These are phyloP conservation scores for Crotalus helleri DNA, from an alignment of 2,113 vertebrate species.

Conservation along the genomic window DNA sequence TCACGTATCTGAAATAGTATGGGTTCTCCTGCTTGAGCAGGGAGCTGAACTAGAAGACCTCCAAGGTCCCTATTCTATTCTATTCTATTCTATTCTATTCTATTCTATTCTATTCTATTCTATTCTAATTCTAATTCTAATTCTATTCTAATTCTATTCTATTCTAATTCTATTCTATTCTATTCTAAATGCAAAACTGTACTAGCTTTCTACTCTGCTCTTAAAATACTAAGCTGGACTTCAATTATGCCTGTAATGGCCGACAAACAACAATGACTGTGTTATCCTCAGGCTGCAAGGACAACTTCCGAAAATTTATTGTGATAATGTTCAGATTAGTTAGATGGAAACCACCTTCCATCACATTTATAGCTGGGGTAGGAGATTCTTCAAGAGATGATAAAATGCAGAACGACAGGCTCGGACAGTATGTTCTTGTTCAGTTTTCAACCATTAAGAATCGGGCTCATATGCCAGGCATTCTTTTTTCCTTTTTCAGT, in stretches of 20 bases:
- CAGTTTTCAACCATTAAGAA: slow-evolving; percentile 17
- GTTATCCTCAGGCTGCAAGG: background rate
- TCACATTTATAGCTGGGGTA: slow-evolving; percentile 1
- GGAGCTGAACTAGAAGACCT: too few species aligned
- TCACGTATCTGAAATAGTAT: too few species aligned
- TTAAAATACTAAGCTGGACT: slow-evolving; percentile 20
- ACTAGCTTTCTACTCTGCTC: background rate
- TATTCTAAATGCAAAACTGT: background rate
- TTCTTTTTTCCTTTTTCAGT: background rate
- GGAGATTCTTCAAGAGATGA: slow-evolving; percentile 19
- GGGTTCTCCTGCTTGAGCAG: too few species aligned
- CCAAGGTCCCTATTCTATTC: too few species aligned
- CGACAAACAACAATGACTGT: background rate
- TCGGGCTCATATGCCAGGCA: slow-evolving; percentile 12
- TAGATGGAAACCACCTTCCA: slow-evolving; percentile 18
- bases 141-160: too few species aligned
- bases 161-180: too few species aligned
- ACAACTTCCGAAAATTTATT: background rate
- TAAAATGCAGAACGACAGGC: slow-evolving; percentile 36
- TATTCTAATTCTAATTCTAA: too few species aligned
- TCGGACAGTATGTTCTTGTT: slow-evolving; percentile 9
- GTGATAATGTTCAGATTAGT: background rate
- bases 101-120: too few species aligned
- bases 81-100: too few species aligned
- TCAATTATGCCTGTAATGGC: background rate